Base-by-base conservation (phyloP, 1,140 invertebrate genomes). In the Popillia japonica region DNA sequence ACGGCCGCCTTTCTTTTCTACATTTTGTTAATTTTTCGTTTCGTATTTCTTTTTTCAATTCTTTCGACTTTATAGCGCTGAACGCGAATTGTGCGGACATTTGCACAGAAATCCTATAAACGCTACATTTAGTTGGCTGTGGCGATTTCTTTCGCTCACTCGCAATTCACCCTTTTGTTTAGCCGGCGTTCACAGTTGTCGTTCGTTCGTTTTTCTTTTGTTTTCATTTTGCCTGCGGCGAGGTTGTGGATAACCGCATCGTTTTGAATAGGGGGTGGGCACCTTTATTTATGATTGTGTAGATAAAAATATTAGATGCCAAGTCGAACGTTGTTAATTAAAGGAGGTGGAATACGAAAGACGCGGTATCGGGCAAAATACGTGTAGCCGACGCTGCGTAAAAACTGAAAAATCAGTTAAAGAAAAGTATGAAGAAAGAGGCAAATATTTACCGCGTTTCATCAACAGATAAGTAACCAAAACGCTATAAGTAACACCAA, bases 51-150 rank as follows among this genome's bases (percentile, higher is more conserved):
- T 68, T 68, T 68, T 68, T 68, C 27, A 68, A 68, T 68, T 68
- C 61, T 68, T 68, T 68, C 20, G 61, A 68, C 61, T 68, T 68
- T 68, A 68, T 68, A 68, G 23, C 61, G 61, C 61, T 68, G 61
- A 68, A 68, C 61, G 22, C 61, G 61, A 34, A 68, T 68, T 68
- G 61, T n/a, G 61, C 61, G 61, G 61, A 68, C 61, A 68, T 68
- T 68, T 68, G 61, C 61, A 68, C 61, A 68, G 61, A 68, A 68
- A 68, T 68, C 61, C 22, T 68, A 68, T 68, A 68, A 68, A 68
- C 61, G 61, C 61, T 68, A 68, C 61, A 68, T 68, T 68, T 68
- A 68, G 61, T 68, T 68, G 61, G 61, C 61, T 22, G 61, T 22
- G 61, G 22, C 61, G 61, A 68, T 68, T 68, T 68, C 61, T 68